Evolutionary conservation across 2,113 vertebrate genomes (phyloP).

Genomic region (Recurvirostra avosetta): DNA sequence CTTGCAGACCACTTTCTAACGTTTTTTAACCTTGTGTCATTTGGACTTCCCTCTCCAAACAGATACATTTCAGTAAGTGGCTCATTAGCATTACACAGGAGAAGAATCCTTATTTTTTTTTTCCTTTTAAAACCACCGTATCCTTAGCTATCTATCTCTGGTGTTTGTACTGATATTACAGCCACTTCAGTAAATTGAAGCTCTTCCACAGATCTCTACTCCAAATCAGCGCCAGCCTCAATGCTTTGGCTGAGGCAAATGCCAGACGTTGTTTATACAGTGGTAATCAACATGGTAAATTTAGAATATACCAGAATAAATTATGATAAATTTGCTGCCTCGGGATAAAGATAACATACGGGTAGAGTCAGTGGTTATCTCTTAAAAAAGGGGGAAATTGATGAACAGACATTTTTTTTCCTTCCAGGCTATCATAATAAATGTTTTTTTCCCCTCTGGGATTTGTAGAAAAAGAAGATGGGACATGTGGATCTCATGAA

Average conservation of each 20-base stretch:
- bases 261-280: constrained; percentile 81
- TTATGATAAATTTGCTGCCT: constrained; percentile 84
- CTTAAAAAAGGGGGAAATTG: constrained; percentile 61
- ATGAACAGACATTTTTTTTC: constrained; percentile 66
- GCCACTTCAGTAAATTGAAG: constrained; percentile 69
- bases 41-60: constrained; percentile 66
- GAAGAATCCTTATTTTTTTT: constrained; percentile 43
- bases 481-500: constrained; percentile 71
- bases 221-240: constrained; percentile 64
- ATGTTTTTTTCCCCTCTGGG: constrained; percentile 44
- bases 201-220: constrained; percentile 68
- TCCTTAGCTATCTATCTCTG: constrained; percentile 67
- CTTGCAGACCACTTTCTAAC: constrained; percentile 55
- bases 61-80: constrained; percentile 75
- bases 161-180: constrained; percentile 71
- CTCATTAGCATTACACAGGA: constrained; percentile 71
- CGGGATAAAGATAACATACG: constrained; percentile 77
- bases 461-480: constrained; percentile 64
- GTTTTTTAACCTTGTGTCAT: constrained; percentile 67
- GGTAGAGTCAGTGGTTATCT: constrained; percentile 72
- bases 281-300: constrained; percentile 83
- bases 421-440: constrained; percentile 63
- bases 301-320: constrained; percentile 83
- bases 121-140: constrained; percentile 25
- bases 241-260: constrained; percentile 58